Base-by-base conservation (phyloP, 2,888 invertebrate genomes). In the Ypsolopha scabrella region DNA sequence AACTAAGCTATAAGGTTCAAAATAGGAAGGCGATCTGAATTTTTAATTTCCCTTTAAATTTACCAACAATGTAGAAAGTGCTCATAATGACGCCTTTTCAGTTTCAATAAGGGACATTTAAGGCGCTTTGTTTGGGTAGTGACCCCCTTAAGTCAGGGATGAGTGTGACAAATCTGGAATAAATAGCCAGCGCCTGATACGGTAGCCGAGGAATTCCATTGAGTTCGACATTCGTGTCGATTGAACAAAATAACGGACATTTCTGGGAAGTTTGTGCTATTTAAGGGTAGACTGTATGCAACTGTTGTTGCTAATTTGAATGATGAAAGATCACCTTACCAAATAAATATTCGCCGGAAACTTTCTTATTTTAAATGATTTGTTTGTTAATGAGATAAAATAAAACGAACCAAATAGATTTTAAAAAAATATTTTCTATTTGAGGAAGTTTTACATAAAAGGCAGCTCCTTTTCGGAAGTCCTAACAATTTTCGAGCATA, bases 81-180 rank as follows among this genome's bases (percentile, higher is more conserved):
- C 56, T 61, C 60, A 60, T 76, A 75, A 76, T 76, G 70, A 73
- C 64, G 56, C 61, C 64, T 71, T 74, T 68, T 74, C 70, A 68
- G 66, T 66, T 72, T 72, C 64, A 67, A 67, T 70, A 69, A 67
- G 67, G 62, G 60, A 65, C 39, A 77, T 77, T 77, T 75, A 72
- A 78, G 70, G 71, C 60, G 67, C 67, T 66, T 76, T 75, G 74
- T 74, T 58, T 60, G 59, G 51, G 60, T 55, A 56, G 56, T 56
- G 55, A 60, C 65, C 75, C 75, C 73, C 63, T 72, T 68, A 67
- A 59, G 70, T 62, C 68, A 71, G 69, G 65, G 65, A 68, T 34
- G 34, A 50, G 56, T 57, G 67, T 65, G 63, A 63, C 67, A 7
- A 49, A 49, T 49, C 9, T 10, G 39, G 13, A 24, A 49, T 49